Evolutionary conservation across 1,140 invertebrate species (phyloP), one percentile per base, ranked within the genome.

Genomic region (Brachionus koreanus): DNA sequence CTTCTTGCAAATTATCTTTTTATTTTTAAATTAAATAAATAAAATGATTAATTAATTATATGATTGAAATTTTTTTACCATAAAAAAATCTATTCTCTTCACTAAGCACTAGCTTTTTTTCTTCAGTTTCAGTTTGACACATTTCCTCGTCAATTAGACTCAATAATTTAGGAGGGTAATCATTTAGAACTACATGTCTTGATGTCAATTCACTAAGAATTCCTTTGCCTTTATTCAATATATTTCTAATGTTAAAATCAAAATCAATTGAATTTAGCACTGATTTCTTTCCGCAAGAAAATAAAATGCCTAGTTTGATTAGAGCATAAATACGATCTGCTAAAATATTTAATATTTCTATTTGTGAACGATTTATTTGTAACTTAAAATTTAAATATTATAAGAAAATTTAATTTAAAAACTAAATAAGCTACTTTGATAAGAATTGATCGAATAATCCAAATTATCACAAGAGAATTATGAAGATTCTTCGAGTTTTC

Each of bases 1-100:
- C 91, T 25, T 94, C 82, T 57, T 57, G 49, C 67, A 79, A 57
- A 37, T 10, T 16, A 9, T 16, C 35, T 43, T 82, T 65, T 12
- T 85, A n/a, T 84, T 67, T 87, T 69, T 12, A 19, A 0, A 29
- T 23, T 2, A 33, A 33, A 42, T 23, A 57, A n/a, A 12, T 16
- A 77, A 16, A 52, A 7, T 16, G 10, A 19, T 49, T 16, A 52
- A 57, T 19, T 52, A 52, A n/a, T n/a, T n/a, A n/a, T n/a, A n/a
- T n/a, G n/a, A n/a, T 19, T 52, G 33, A 46, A 77, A 7, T 33
- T 0, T 77, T 16, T 49, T 61, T 77, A 79, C 76, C 76, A 65
- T 61, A 79, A 79, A 79, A 79, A 33, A 61, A 25, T 61, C 35
- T 79, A 25, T 35, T 39, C 0, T 23, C 25, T 29, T 61, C 6